Evolutionary conservation across 2,113 vertebrate species (phyloP).

Genomic region (Embiotoca jacksoni): DNA sequence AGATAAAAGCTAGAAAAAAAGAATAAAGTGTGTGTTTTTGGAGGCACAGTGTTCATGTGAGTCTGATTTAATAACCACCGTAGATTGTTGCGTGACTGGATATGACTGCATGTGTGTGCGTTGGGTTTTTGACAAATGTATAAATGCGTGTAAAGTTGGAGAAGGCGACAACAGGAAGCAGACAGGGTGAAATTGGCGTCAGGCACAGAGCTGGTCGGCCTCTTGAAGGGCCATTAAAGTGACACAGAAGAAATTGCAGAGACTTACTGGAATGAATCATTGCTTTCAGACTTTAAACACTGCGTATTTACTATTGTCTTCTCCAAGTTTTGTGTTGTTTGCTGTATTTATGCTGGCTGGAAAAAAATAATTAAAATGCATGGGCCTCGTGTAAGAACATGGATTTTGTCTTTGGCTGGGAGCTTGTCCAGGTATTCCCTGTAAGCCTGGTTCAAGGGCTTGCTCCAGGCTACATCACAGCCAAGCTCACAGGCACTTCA

Average conservation of each 20-base stretch:
- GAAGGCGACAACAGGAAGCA: slow-evolving; percentile 53
- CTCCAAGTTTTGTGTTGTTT: background rate
- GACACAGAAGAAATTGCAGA: slow-evolving; percentile 50
- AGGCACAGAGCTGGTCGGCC: slow-evolving; percentile 24
- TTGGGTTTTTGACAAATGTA: slow-evolving; percentile 29
- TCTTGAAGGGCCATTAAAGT: slow-evolving; percentile 54
- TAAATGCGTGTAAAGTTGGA: slow-evolving; percentile 42
- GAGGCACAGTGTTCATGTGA: background rate
- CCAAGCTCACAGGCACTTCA: too few relatives aligned
- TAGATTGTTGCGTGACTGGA: background rate
- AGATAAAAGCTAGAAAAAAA: background rate
- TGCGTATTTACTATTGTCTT: background rate
- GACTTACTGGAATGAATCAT: slow-evolving; percentile 49
- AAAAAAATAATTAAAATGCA: background rate
- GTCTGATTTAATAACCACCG: slow-evolving; percentile 12
- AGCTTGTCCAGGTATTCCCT: too few relatives aligned
- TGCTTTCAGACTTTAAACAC: slow-evolving; percentile 38
- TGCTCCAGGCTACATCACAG: too few relatives aligned
- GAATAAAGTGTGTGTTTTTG: slow-evolving; percentile 7
- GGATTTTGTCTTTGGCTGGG: background rate
- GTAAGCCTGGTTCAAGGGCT: background rate
- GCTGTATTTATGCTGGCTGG: background rate
- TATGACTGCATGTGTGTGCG: background rate
- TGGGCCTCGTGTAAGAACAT: background rate
- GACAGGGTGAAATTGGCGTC: slow-evolving; percentile 67